phyloP scores from a whole-genome alignment of 2,797 vertebrate species.

The Peromyscus aztecus region DNA sequence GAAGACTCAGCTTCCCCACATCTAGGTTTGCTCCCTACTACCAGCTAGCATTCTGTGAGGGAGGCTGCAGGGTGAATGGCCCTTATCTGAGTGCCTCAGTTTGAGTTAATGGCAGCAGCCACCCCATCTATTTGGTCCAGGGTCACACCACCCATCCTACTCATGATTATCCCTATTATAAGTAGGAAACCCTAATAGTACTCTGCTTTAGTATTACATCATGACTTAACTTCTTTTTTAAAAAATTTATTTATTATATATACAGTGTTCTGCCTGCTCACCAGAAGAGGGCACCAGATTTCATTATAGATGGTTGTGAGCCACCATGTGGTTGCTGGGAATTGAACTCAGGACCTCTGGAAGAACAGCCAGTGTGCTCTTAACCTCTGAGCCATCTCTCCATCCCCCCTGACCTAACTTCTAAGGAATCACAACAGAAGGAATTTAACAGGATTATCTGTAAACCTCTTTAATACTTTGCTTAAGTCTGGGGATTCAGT shows the following conservation, averaged over 20 bases:
- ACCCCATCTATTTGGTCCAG: background rate
- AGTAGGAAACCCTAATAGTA: constrained; percentile 9
- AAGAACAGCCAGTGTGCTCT: too few species aligned
- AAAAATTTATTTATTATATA: too few species aligned
- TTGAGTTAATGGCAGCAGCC: background rate
- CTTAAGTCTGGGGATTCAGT: background rate
- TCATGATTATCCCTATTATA: background rate
- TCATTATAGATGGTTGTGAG: too few species aligned
- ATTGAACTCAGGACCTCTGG: too few species aligned
- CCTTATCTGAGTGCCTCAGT: background rate
- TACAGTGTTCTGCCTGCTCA: too few species aligned
- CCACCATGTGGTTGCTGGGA: too few species aligned
- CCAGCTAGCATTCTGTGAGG: background rate
- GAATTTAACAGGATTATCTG: constrained; percentile 53
- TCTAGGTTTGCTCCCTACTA: background rate
- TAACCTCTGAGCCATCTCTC: too few species aligned
- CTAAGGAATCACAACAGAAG: constrained; percentile 27
- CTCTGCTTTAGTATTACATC: background rate
- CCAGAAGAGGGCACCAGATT: too few species aligned
- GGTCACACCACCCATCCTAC: background rate
- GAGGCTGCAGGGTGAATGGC: background rate
- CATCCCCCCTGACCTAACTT: background rate
- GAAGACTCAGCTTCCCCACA: background rate
- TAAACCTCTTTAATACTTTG: constrained; percentile 36
- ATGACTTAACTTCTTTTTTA: background rate